phyloP scores from a whole-genome alignment of 2,113 vertebrate species.

The Nansenia antarctica region DNA sequence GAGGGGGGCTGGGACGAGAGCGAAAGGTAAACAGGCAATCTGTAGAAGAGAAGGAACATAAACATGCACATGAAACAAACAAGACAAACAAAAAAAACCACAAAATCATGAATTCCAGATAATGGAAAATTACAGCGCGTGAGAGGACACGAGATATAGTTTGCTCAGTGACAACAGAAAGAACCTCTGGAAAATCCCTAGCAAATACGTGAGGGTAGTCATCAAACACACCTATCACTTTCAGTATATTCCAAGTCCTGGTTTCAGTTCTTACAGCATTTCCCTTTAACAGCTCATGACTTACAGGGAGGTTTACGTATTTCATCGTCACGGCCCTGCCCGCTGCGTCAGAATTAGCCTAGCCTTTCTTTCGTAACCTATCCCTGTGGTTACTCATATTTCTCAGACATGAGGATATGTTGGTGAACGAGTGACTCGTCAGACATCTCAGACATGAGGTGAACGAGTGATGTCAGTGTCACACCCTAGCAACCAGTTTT shows the following conservation, averaged over 20 bases:
- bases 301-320: neutral
- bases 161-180: neutral
- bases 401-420: neutral
- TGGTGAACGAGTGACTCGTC: neutral
- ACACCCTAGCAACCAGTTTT: slow-evolving; percentile 11
- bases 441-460: too few species aligned
- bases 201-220: neutral
- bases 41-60: neutral
- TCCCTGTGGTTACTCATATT: neutral
- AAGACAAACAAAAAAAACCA: neutral
- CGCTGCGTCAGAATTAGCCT: neutral
- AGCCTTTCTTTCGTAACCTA: neutral
- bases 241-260: neutral
- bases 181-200: neutral
- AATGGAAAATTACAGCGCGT: neutral
- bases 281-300: neutral
- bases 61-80: neutral
- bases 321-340: slow-evolving; percentile 12
- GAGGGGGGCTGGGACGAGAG: slow-evolving; percentile 86
- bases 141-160: neutral
- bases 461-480: too few species aligned
- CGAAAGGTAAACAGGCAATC: slow-evolving; percentile 77
- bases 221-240: neutral
- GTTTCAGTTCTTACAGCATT: slow-evolving; percentile 4
- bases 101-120: neutral